Evolutionary conservation across 2,797 vertebrate species (phyloP).

Genomic region (Champsocephalus esox): DNA sequence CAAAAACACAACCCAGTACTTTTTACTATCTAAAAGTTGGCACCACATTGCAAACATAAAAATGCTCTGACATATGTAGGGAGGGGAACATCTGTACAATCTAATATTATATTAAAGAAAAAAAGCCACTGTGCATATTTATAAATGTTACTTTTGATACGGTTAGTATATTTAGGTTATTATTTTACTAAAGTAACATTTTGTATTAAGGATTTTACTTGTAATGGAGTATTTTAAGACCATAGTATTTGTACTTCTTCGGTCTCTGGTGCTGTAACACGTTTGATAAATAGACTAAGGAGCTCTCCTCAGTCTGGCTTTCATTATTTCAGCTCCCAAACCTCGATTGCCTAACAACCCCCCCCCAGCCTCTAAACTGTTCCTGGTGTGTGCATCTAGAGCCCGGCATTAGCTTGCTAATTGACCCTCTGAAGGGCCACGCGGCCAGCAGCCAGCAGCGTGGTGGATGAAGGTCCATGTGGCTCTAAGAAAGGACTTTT

Average conservation of each 20-base stretch:
- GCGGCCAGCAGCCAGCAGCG: conserved; percentile 56
- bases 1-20: no score
- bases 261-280: no score
- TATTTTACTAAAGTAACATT: no score
- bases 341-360: conserved; percentile 36
- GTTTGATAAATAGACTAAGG: conserved; percentile 44
- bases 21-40: no score
- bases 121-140: neutral
- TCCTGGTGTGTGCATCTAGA: conserved; percentile 73
- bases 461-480: conserved; percentile 63
- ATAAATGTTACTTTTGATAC: no score
- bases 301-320: conserved; percentile 44
- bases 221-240: no score
- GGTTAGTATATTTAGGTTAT: no score
- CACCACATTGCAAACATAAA: no score
- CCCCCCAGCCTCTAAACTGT: conserved; percentile 55
- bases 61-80: no score
- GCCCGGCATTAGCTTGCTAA: conserved; percentile 65
- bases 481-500: conserved; percentile 82
- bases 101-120: neutral
- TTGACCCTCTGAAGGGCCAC: conserved; percentile 74
- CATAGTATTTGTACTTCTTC: no score
- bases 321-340: conserved; percentile 62
- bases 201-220: no score
- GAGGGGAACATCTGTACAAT: no score